Evolutionary conservation across 2,113 vertebrate species (phyloP).

Genomic region (Uropsilus gracilis): DNA sequence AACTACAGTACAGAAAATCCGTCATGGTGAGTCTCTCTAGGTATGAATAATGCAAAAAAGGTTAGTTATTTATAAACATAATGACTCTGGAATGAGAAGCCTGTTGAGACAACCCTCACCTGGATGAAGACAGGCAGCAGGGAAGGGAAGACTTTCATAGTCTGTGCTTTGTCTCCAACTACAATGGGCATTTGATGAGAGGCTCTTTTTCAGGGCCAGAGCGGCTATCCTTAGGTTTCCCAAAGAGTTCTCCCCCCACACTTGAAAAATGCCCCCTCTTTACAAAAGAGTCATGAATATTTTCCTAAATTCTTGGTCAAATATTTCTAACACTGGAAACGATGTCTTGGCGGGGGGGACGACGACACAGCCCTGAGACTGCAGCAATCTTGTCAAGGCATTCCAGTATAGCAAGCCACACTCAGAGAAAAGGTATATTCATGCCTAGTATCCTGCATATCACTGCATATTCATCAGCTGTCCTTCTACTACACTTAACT

Average conservation of each 20-base stretch:
- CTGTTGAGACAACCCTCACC: slow-evolving; percentile 64
- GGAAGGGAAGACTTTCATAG: background rate
- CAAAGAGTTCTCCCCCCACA: background rate
- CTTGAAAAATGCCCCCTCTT: slow-evolving; percentile 16
- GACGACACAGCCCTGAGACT: background rate
- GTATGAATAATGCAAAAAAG: slow-evolving; percentile 4
- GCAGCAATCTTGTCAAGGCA: background rate
- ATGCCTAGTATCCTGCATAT: background rate
- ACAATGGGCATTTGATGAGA: slow-evolving; percentile 57
- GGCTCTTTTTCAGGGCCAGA: background rate
- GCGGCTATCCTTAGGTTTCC: slow-evolving; percentile 38
- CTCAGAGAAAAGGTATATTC: background rate
- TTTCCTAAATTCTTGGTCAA: slow-evolving; percentile 45
- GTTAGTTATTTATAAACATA: slow-evolving; percentile 45
- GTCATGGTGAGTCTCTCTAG: background rate
- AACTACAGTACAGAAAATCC: slow-evolving; percentile 36
- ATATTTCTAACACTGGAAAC: slow-evolving; percentile 23
- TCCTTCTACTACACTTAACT: slow-evolving; percentile 9
- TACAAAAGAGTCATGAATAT: slow-evolving; percentile 15
- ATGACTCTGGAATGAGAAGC: slow-evolving; percentile 70
- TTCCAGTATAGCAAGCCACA: background rate
- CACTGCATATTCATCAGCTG: background rate
- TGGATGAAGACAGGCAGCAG: slow-evolving; percentile 1
- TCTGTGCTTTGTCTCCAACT: slow-evolving; percentile 57
- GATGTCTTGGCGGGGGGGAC: slow-evolving; percentile 13